A percentile compares a stretch with the other conserved stretches of the same genome.
These are phyloP conservation scores for Caenorhabditis inopinata DNA, from an alignment of 1,140 invertebrate genomes.

Conservation along the genomic window DNA sequence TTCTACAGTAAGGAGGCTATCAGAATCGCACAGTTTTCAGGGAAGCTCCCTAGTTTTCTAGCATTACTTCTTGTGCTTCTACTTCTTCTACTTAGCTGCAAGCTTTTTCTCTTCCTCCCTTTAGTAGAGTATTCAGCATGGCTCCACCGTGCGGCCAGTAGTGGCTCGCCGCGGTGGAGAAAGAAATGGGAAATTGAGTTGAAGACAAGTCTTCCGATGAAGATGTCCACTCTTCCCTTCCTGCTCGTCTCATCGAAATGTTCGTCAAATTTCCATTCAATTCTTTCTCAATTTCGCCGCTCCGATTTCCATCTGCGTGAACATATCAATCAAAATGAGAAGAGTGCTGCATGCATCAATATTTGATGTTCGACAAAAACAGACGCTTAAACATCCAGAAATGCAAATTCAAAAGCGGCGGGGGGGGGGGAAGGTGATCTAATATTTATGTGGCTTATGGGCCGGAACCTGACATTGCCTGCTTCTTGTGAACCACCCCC, in stretches of 20 bases:
- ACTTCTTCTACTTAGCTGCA: too few relatives aligned
- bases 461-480: neutral
- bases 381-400: neutral
- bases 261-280: neutral
- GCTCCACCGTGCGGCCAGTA: too few relatives aligned
- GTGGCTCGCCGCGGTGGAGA: too few relatives aligned
- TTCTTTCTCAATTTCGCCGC: too few relatives aligned
- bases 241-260: neutral
- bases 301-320: too few relatives aligned
- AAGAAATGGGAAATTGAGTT: constrained; percentile 6
- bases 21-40: too few relatives aligned
- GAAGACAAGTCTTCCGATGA: neutral
- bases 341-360: neutral
- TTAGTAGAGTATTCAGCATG: neutral
- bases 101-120: neutral
- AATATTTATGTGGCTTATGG: constrained; percentile 19
- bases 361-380: neutral
- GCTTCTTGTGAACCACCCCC: too few relatives aligned
- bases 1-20: too few relatives aligned
- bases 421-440: neutral
- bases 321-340: neutral
- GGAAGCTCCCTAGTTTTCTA: too few relatives aligned
- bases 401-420: neutral
- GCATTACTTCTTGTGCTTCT: too few relatives aligned
- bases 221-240: neutral